Conservation (phyloP, 1,140 invertebrate genomes). For the Drosophila paulistorum region DNA sequence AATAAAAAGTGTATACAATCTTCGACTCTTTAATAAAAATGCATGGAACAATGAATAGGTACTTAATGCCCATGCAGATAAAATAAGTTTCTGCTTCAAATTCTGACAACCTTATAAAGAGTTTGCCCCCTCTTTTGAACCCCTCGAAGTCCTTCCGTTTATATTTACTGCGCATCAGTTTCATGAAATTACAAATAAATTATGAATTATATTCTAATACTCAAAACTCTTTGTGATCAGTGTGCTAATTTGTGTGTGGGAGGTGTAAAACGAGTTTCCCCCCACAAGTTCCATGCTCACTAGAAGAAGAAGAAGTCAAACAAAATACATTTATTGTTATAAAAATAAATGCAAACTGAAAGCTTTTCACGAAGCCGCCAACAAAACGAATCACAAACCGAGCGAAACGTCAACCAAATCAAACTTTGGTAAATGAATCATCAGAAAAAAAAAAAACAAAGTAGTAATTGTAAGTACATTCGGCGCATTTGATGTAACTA, state of each 20-base stretch:
- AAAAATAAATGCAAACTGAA: slow-evolving; percentile 22
- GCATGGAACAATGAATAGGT: too few relatives aligned
- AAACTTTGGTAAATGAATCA: neutral
- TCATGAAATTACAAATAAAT: too few relatives aligned
- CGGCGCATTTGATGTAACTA: neutral
- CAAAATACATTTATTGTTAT: slow-evolving; percentile 15
- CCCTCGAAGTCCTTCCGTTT: too few relatives aligned
- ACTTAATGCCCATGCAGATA: too few relatives aligned
- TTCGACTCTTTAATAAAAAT: too few relatives aligned
- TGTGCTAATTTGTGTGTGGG: slow-evolving; percentile 65
- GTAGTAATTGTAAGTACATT: neutral
- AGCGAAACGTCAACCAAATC: neutral
- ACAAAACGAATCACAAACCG: neutral
- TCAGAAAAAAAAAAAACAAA: too few relatives aligned
- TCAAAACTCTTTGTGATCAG: neutral
- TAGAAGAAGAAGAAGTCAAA: neutral
- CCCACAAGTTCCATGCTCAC: neutral
- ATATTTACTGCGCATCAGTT: slow-evolving; percentile 29
- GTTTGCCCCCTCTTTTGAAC: too few relatives aligned
- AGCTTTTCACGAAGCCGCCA: slow-evolving; percentile 7
- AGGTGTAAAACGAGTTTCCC: slow-evolving; percentile 44
- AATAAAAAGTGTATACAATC: too few relatives aligned
- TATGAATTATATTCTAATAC: slow-evolving; percentile 2
- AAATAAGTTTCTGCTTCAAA: too few relatives aligned
- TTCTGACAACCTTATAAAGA: too few relatives aligned